Evolutionary conservation across 2,113 vertebrate species (phyloP), one percentile per base, ranked within the genome.

Genomic region (Ammospiza caudacuta): DNA sequence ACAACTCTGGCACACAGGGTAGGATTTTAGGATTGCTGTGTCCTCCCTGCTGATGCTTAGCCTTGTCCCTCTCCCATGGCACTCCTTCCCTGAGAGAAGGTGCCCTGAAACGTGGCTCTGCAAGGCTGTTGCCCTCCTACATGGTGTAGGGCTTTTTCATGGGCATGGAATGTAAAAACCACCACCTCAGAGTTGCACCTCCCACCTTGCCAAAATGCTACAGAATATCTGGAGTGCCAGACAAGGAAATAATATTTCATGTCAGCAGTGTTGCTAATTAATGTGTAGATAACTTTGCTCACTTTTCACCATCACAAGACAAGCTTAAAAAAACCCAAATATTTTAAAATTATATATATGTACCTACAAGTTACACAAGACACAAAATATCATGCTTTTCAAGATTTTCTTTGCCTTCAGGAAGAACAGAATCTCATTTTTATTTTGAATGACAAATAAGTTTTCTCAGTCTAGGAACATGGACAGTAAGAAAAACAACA

Each of bases 401-500:
- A 90, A 80, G 51, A 77, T 85, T 91, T 87, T 85, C 21, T 87
- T 93, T 87, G 37, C 76, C 49, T 86, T 57, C 52, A 57, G 64
- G 63, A 78, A 78, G 55, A 86, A 64, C 21, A 44, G 76, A 90
- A 89, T 78, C 37, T 90, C 41, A 77, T 88, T 95, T 96, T 86
- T 49, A 61, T 92, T 93, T 90, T 86, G 58, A 78, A 75, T 54
- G 49, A 90, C 86, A 93, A 80, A 43, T 73, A 90, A 75, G 37
- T 90, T 86, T 90, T 93, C 52, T 96, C 49, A 37, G 75, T 92
- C 90, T 78, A 89, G 90, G 85, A 96, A 64, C 37, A 62, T 37
- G 85, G 79, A 81, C 79, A 93, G 68, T 82, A 90, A 75, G 69
- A 94, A 92, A 97, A 94, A 90, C 85, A 95, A 86, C 61, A 84